A percentile compares a stretch with the other conserved stretches of the same genome.
These are phyloP conservation scores for Eumeta japonica DNA, from an alignment of 1,140 invertebrate species.

Conservation along the genomic window DNA sequence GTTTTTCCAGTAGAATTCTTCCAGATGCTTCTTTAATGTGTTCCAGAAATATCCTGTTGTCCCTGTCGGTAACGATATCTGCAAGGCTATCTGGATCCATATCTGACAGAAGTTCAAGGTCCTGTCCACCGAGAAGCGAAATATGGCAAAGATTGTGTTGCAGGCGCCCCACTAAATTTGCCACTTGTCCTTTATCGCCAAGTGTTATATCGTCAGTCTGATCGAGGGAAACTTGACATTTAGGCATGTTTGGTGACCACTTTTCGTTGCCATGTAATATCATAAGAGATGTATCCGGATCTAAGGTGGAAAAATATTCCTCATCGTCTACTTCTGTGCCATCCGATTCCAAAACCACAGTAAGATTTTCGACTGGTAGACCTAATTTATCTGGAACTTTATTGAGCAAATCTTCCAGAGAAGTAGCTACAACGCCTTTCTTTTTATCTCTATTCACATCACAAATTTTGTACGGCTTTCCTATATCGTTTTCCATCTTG, in stretches of 20 bases:
- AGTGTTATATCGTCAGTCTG: constrained; percentile 65
- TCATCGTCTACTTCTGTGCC: constrained; percentile 87
- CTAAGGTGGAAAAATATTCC: constrained; percentile 82
- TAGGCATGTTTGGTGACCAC: constrained; percentile 63
- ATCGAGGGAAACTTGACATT: constrained; percentile 63
- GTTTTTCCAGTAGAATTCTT: constrained; percentile 71
- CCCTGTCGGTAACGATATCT: constrained; percentile 75
- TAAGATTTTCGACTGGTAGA: constrained; percentile 62
- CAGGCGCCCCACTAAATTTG: constrained; percentile 69
- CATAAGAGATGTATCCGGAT: constrained; percentile 80
- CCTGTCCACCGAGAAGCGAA: constrained; percentile 75
- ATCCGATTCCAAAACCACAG: constrained; percentile 78
- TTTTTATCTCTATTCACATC: constrained; percentile 73
- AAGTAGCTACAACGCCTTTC: constrained; percentile 76
- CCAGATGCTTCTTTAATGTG: constrained; percentile 81
- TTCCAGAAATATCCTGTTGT: constrained; percentile 72
- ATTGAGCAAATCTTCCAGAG: constrained; percentile 71
- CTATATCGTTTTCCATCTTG: constrained; percentile 53
- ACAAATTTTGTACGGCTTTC: constrained; percentile 56
- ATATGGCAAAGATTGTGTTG: constrained; percentile 78
- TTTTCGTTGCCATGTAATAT: constrained; percentile 71
- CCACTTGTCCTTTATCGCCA: constrained; percentile 59
- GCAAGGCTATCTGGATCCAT: constrained; percentile 82
- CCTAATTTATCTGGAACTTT: constrained; percentile 70
- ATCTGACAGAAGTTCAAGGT: constrained; percentile 77